Evolutionary conservation across 2,113 vertebrate genomes (phyloP).

Genomic region (Melanerpes aurifrons): DNA sequence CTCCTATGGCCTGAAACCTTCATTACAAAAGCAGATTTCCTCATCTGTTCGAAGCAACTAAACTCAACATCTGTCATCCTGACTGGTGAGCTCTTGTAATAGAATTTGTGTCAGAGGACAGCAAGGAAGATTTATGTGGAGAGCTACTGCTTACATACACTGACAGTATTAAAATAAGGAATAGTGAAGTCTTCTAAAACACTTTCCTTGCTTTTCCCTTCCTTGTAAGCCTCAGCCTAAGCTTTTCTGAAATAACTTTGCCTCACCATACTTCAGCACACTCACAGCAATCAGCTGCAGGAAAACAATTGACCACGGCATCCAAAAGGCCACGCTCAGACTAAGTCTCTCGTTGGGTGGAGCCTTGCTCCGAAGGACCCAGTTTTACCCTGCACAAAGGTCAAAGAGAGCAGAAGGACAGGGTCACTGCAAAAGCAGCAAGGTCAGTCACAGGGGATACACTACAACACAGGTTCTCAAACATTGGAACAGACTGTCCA

Average conservation of each 20-base stretch:
- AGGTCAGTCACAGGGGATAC: too few species aligned
- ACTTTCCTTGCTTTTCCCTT: not conserved
- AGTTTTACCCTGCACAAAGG: not conserved
- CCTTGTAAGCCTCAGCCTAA: not conserved
- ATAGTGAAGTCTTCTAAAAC: not conserved
- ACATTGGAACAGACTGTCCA: too few species aligned
- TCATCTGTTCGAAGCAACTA: not conserved
- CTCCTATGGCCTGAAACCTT: not conserved
- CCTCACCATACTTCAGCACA: not conserved
- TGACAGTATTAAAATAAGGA: not conserved
- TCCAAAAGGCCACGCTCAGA: not conserved
- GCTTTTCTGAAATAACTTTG: not conserved
- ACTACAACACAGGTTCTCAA: too few species aligned
- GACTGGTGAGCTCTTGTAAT: not conserved
- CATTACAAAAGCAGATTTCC: constrained; percentile 1
- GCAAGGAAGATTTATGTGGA: not conserved
- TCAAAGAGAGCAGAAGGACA: not conserved
- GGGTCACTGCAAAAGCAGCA: not conserved
- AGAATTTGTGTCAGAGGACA: not conserved
- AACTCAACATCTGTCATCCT: not conserved
- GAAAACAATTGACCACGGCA: not conserved
- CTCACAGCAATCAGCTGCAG: not conserved
- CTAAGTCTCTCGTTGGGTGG: not conserved
- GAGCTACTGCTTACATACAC: not conserved
- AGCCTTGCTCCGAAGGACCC: not conserved